Base-by-base conservation (phyloP, 2,797 vertebrate genomes). In the Epinephelus malabaricus region DNA sequence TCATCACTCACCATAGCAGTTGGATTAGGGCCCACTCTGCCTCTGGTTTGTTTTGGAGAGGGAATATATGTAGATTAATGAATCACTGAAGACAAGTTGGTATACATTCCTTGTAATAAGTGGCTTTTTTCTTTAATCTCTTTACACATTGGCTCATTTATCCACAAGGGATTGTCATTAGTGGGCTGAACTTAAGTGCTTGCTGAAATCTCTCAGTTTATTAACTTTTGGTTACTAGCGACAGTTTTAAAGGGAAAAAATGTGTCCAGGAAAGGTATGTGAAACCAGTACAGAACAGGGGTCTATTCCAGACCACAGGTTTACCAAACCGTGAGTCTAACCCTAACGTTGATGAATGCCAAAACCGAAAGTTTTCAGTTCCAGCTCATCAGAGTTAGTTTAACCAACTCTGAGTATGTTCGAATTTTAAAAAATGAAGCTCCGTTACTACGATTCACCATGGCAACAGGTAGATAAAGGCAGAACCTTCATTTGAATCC, bases 41-140 rank as follows among this genome's bases (percentile, higher is more conserved):
- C 34, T 72, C 10, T 6, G 54, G 38, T 46, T 58, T 63, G 19
- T 43, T 70, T 75, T 70, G 25, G 9, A 53, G 25, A 5, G 19
- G 15, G 6, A 58, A 65, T 30, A 53, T 27, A 45, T 21, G 30
- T 12, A 23, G 55, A 68, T 21, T 6, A 76, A 51, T 68, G 51
- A 34, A 34, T 34, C 34, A 34, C 34, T 34, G 34, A 8, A 34
- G 34, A 34, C 34, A 64, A 53, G 38, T 56, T 45, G 11, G 15
- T 56, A 14, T 30, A 30, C 45, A 62, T 25, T 60, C 11, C 7
- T 46, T 64, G 8, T 63, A 45, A 58, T 50, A 9, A 56, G 11
- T 12, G 7, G 17, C 2, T 6, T 21, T 8, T 50, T 50, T 45
- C 6, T 12, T 4, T 7, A 27, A 18, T n/a, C 9, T 73, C 19